phyloP scores from a whole-genome alignment of 2,113 vertebrate genomes.

The Tricholaema leucomelas region DNA sequence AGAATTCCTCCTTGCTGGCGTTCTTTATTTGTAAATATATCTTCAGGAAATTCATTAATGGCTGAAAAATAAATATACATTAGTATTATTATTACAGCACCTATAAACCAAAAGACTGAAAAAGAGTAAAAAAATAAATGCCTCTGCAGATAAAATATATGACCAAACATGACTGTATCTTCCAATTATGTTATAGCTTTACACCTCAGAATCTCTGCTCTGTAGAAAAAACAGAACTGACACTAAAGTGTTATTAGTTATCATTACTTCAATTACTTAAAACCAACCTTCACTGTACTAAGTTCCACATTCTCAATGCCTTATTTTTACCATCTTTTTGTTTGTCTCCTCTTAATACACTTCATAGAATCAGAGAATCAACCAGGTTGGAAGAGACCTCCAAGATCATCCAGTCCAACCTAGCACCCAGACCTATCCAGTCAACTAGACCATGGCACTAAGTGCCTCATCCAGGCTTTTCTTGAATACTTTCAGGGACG shows the following conservation, averaged over 20 bases:
- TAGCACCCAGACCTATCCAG: too few relatives aligned
- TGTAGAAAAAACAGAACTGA: not conserved
- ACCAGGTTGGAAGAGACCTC: too few relatives aligned
- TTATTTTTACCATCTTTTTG: not conserved
- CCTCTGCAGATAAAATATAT: not conserved
- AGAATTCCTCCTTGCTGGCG: slow-evolving; percentile 86
- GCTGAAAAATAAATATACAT: slow-evolving; percentile 78
- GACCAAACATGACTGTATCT: not conserved
- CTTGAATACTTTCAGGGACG: too few relatives aligned
- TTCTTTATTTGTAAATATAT: slow-evolving; percentile 89
- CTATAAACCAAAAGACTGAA: accelerated
- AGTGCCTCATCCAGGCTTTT: too few relatives aligned
- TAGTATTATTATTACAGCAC: not conserved
- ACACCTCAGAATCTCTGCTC: not conserved
- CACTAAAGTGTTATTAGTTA: not conserved
- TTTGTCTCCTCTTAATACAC: not conserved
- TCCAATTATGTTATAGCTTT: not conserved
- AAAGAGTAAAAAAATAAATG: not conserved
- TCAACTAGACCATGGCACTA: too few relatives aligned
- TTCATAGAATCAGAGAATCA: too few relatives aligned
- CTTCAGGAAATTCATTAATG: slow-evolving; percentile 92
- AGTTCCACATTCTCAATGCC: not conserved
- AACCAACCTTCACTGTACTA: not conserved
- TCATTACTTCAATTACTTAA: not conserved
- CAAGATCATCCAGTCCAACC: too few relatives aligned